A percentile compares a stretch with the other conserved stretches of the same genome.
Evolutionary conservation across 1,140 invertebrate genomes (phyloP).

Genomic region (Odontomachus brunneus): DNA sequence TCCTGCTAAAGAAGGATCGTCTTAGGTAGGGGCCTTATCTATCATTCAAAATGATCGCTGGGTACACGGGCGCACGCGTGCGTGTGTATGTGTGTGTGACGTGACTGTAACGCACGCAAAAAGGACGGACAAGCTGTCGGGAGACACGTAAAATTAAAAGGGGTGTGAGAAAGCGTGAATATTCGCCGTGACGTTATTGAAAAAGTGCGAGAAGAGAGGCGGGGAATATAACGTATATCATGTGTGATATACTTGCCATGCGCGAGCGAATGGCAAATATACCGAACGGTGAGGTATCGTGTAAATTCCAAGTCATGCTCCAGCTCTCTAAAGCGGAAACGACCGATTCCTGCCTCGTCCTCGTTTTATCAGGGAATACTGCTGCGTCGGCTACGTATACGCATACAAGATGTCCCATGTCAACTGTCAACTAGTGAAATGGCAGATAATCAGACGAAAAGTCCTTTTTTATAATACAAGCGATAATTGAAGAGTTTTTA

Average conservation of each 20-base stretch:
- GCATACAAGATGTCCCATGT: too few relatives aligned
- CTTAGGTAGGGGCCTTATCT: neutral
- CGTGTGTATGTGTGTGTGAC: neutral
- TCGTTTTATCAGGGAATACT: constrained; percentile 33
- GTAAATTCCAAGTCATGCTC: constrained; percentile 68
- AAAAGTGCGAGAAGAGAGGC: neutral
- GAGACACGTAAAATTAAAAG: neutral
- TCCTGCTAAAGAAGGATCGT: neutral
- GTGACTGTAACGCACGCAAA: neutral
- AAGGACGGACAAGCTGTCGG: constrained; percentile 2
- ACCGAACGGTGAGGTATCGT: neutral
- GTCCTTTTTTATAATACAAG: too few relatives aligned
- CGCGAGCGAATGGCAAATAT: neutral
- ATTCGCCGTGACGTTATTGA: neutral
- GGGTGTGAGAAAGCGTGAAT: constrained; percentile 11
- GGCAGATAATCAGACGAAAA: too few relatives aligned
- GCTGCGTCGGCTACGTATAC: neutral
- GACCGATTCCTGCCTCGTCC: constrained; percentile 54
- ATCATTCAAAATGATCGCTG: neutral
- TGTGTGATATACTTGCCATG: too few relatives aligned
- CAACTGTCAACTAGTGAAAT: too few relatives aligned
- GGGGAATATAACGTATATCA: neutral
- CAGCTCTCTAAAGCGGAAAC: constrained; percentile 45
- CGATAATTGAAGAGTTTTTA: too few relatives aligned
- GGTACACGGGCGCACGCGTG: too few relatives aligned